Evolutionary conservation across 2,888 invertebrate species (phyloP).

Genomic region (Argynnis bischoffii): DNA sequence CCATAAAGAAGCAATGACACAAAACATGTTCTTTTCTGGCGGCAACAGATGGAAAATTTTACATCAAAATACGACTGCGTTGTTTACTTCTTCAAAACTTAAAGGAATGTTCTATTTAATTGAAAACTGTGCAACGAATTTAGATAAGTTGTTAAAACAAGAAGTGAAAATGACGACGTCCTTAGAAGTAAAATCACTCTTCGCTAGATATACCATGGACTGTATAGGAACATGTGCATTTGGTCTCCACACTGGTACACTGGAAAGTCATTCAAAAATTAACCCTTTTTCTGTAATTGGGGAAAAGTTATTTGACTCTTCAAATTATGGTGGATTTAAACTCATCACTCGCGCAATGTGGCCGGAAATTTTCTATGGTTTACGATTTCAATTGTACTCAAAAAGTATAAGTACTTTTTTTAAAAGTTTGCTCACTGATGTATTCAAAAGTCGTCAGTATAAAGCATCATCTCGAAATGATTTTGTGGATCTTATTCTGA

Average conservation of each 20-base stretch:
- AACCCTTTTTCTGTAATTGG: constrained; percentile 52
- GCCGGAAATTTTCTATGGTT: constrained; percentile 54
- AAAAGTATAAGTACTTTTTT: constrained; percentile 48
- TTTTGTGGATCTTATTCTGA: constrained; percentile 56
- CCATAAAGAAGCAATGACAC: constrained; percentile 51
- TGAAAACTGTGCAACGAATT: constrained; percentile 52
- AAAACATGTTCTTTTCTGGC: constrained; percentile 54
- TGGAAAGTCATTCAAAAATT: constrained; percentile 43
- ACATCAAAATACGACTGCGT: constrained; percentile 61
- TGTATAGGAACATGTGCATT: constrained; percentile 57
- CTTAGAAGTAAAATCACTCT: constrained; percentile 48
- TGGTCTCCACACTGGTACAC: constrained; percentile 54
- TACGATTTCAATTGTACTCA: constrained; percentile 50
- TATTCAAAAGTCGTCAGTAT: constrained; percentile 50
- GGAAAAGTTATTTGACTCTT: constrained; percentile 46
- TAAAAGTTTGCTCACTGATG: constrained; percentile 44
- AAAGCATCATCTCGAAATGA: constrained; percentile 51
- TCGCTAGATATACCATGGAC: constrained; percentile 58
- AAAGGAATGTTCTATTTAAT: constrained; percentile 66
- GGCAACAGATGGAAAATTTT: constrained; percentile 64
- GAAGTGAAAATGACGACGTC: constrained; percentile 38
- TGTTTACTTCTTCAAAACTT: constrained; percentile 65
- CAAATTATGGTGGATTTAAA: constrained; percentile 46
- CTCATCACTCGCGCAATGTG: constrained; percentile 48
- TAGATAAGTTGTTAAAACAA: constrained; percentile 1